Conservation (phyloP, 2,888 invertebrate genomes). For the Drosophila melanosoma region DNA sequence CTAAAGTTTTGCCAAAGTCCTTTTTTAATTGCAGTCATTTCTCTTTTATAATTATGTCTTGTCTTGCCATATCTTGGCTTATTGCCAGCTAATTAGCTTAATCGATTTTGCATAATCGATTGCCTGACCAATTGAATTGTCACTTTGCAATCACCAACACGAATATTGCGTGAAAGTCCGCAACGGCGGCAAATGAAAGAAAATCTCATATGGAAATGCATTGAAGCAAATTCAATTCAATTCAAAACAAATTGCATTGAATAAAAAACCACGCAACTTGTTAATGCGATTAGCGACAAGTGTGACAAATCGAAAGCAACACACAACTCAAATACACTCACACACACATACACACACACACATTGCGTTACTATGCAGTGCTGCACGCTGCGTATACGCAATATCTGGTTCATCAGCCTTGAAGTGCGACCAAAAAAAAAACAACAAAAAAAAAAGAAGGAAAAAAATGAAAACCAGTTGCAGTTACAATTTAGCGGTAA, state of each 20-base stretch:
- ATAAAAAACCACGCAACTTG: slow-evolving; percentile 55
- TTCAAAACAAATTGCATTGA: slow-evolving; percentile 45
- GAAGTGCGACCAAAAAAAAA: slow-evolving; percentile 35
- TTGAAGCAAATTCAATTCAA: slow-evolving; percentile 48
- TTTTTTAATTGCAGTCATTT: slow-evolving; percentile 20
- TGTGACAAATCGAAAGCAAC: slow-evolving; percentile 54
- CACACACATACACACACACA: background rate
- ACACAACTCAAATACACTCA: slow-evolving; percentile 8
- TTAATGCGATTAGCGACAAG: slow-evolving; percentile 63
- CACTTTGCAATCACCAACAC: slow-evolving; percentile 46
- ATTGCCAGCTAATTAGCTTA: slow-evolving; percentile 46
- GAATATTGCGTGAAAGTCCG: slow-evolving; percentile 66
- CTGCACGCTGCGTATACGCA: slow-evolving; percentile 72
- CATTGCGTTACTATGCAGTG: slow-evolving; percentile 44
- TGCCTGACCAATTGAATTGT: slow-evolving; percentile 37
- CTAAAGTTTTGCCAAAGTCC: slow-evolving; percentile 13
- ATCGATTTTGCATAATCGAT: slow-evolving; percentile 67
- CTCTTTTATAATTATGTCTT: slow-evolving; percentile 10
- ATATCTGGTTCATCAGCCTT: slow-evolving; percentile 56
- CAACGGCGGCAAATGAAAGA: slow-evolving; percentile 34
- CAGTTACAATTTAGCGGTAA: slow-evolving; percentile 52
- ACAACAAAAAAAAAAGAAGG: background rate
- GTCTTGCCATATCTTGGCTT: slow-evolving; percentile 20
- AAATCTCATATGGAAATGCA: slow-evolving; percentile 36
- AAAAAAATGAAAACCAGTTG: slow-evolving; percentile 62